Evolutionary conservation across 2,113 vertebrate species (phyloP).

Genomic region (Malurus melanocephalus): DNA sequence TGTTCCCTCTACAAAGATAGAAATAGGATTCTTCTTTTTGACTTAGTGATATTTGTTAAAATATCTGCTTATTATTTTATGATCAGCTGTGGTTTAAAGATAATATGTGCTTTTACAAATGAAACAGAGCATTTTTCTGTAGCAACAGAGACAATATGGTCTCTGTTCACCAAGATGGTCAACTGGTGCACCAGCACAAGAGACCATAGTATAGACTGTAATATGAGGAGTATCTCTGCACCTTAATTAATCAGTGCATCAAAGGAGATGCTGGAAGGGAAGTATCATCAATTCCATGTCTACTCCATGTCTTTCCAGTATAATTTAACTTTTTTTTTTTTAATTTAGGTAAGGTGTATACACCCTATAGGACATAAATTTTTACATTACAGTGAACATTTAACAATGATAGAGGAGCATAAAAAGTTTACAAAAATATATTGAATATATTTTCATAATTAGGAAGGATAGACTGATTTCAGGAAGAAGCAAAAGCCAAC

Average conservation of each 20-base stretch:
- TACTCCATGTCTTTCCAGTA: neutral
- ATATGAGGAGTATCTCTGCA: neutral
- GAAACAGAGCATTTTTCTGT: neutral
- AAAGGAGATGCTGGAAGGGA: neutral
- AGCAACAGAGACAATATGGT: neutral
- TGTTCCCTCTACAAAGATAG: neutral
- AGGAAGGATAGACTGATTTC: neutral
- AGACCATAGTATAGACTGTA: neutral
- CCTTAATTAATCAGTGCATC: neutral
- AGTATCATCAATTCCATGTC: neutral
- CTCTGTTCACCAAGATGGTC: neutral
- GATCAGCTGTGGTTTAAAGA: neutral
- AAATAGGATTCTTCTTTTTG: neutral
- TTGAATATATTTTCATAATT: neutral
- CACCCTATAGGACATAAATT: neutral
- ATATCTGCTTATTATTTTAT: neutral
- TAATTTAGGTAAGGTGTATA: neutral
- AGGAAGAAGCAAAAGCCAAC: neutral
- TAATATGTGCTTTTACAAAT: neutral
- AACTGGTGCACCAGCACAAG: rapidly evolving
- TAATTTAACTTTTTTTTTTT: neutral
- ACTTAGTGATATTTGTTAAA: neutral
- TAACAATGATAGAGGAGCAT: neutral
- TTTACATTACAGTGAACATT: neutral
- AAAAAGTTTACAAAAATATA: neutral